Conservation (phyloP, 1,140 invertebrate species). For the Drosophila arawakana region DNA sequence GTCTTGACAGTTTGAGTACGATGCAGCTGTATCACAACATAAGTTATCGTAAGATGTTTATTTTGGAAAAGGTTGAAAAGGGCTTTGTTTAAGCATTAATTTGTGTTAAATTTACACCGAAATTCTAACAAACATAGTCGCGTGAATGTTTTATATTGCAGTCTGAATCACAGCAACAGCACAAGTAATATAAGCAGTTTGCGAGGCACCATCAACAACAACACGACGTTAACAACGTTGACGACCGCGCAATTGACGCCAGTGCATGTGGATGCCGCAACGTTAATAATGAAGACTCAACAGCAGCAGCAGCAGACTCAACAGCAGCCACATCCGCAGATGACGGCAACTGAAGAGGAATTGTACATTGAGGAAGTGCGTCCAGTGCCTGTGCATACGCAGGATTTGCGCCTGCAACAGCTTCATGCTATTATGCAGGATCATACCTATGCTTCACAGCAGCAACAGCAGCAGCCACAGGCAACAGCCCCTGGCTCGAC, state of each 20-base stretch:
- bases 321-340: conserved; percentile 44
- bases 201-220: conserved; percentile 31
- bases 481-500: conserved; percentile 20
- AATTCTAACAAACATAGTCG: neutral
- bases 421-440: conserved; percentile 90
- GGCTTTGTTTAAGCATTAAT: conserved; percentile 6
- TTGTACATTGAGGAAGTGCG: conserved; percentile 84
- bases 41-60: conserved; percentile 12
- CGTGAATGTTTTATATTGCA: conserved; percentile 4
- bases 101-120: conserved; percentile 3
- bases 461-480: conserved; percentile 26
- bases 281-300: conserved; percentile 22
- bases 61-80: conserved; percentile 15
- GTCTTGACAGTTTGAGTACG: neutral
- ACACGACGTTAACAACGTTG: conserved; percentile 5
- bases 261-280: conserved; percentile 21
- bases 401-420: conserved; percentile 84
- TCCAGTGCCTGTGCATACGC: conserved; percentile 79
- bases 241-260: conserved; percentile 10
- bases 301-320: conserved; percentile 6
- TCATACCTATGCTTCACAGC: conserved; percentile 90
- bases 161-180: conserved; percentile 42
- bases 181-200: conserved; percentile 37
- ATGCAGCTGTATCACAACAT: conserved; percentile 25
- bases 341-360: conserved; percentile 70